Evolutionary conservation across 2,888 invertebrate genomes (phyloP).

Genomic region (Hirtodrosophila confusa): DNA sequence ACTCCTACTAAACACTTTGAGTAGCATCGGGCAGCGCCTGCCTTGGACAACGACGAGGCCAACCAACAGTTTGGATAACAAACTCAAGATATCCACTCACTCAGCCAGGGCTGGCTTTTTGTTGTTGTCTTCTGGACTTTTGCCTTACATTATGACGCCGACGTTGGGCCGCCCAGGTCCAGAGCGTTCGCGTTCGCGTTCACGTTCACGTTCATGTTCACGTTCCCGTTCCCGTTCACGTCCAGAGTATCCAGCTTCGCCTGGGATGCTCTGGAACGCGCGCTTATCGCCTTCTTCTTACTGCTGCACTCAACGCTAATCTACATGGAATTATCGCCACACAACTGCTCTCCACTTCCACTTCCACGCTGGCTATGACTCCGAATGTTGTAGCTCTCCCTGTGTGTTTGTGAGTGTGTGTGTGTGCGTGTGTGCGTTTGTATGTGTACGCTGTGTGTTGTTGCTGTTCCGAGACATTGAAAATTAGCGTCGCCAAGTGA

Average conservation of each 20-base stretch:
- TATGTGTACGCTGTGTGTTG: slow-evolving; percentile 5
- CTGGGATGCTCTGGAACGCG: slow-evolving; percentile 62
- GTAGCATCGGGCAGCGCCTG: not conserved
- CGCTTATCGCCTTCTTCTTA: slow-evolving; percentile 70
- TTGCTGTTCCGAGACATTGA: slow-evolving; percentile 54
- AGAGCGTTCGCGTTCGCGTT: slow-evolving; percentile 2
- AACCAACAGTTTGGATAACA: slow-evolving; percentile 77
- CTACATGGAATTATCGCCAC: slow-evolving; percentile 73
- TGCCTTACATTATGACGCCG: slow-evolving; percentile 60
- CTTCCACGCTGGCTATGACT: slow-evolving; percentile 15
- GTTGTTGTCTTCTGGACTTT: slow-evolving; percentile 30
- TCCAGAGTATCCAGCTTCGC: slow-evolving; percentile 16
- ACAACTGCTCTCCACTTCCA: slow-evolving; percentile 31
- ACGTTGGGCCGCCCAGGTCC: slow-evolving; percentile 56
- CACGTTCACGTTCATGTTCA: slow-evolving; percentile 1
- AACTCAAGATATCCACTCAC: slow-evolving; percentile 71
- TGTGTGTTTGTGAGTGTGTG: slow-evolving; percentile 14
- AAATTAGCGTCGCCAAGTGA: slow-evolving; percentile 76
- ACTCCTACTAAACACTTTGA: slow-evolving; percentile 12
- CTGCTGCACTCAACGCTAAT: slow-evolving; percentile 78
- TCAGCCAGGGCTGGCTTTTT: slow-evolving; percentile 53
- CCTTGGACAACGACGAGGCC: slow-evolving; percentile 45
- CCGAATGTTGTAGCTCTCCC: slow-evolving; percentile 1
- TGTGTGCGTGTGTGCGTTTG: slow-evolving; percentile 25
- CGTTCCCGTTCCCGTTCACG: slow-evolving; percentile 2